Conservation (phyloP, 2,113 vertebrate species). For the Oceanodroma tethys region DNA sequence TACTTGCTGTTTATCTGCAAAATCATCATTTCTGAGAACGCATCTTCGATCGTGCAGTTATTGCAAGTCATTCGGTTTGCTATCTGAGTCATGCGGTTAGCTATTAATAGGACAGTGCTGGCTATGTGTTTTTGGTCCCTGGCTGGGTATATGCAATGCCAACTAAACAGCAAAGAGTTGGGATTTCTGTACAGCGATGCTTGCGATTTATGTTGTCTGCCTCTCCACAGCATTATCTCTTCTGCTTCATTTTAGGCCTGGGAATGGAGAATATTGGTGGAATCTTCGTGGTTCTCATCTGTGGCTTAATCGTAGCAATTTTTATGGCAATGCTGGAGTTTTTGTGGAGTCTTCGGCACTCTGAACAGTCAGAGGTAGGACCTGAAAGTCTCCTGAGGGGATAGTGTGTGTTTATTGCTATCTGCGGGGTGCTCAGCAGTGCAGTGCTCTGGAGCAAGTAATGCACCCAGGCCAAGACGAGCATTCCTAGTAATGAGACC, state of each 20-base stretch:
- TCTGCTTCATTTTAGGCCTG: slow-evolving; percentile 78
- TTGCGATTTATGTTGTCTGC: neutral
- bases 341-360: slow-evolving; percentile 92
- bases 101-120: slow-evolving; percentile 26
- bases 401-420: neutral
- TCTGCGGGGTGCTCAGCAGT: neutral
- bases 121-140: neutral
- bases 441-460: neutral
- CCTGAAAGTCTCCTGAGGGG: neutral
- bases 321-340: slow-evolving; percentile 98
- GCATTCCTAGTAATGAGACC: neutral
- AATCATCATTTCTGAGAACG: slow-evolving; percentile 43
- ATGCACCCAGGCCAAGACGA: neutral
- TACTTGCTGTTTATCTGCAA: slow-evolving; percentile 49
- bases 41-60: neutral
- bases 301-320: slow-evolving; percentile 95
- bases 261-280: slow-evolving; percentile 99
- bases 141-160: neutral
- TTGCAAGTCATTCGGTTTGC: slow-evolving; percentile 18
- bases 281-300: slow-evolving; percentile 98
- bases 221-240: neutral
- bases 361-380: slow-evolving; percentile 92
- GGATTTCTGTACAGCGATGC: neutral
- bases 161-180: neutral
- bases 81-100: neutral